Evolutionary conservation across 2,888 invertebrate genomes (phyloP).

Genomic region (Conistra vaccinii): DNA sequence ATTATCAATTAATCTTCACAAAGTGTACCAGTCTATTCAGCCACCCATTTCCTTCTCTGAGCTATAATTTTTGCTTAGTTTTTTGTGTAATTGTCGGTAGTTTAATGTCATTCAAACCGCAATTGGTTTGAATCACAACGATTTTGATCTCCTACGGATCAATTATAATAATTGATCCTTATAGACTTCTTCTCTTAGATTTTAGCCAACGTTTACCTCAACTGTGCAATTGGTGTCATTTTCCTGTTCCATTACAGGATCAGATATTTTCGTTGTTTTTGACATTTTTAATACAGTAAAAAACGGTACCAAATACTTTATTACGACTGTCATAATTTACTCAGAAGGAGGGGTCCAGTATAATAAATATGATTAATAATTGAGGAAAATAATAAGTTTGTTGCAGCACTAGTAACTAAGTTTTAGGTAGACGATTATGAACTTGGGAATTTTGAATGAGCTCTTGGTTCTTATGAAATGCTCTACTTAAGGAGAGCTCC

Average conservation of each 20-base stretch:
- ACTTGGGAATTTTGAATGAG: slow-evolving; percentile 38
- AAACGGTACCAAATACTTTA: background rate
- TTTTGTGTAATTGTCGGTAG: slow-evolving; percentile 36
- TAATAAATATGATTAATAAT: slow-evolving; percentile 12
- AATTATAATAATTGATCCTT: slow-evolving; percentile 21
- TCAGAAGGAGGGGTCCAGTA: background rate
- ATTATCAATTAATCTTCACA: slow-evolving; percentile 19
- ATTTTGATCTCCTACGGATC: slow-evolving; percentile 22
- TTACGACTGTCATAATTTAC: background rate
- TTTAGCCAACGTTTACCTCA: slow-evolving; percentile 6
- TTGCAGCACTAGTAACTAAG: background rate
- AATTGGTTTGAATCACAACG: slow-evolving; percentile 8
- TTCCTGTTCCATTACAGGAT: background rate
- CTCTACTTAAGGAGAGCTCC: slow-evolving; percentile 22
- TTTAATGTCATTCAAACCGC: slow-evolving; percentile 19
- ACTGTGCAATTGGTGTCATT: background rate
- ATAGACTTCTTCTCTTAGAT: too few species aligned
- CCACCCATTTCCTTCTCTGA: slow-evolving; percentile 29
- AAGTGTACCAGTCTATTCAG: slow-evolving; percentile 3
- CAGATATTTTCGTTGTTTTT: background rate
- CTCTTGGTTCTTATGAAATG: slow-evolving; percentile 40
- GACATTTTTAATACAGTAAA: background rate
- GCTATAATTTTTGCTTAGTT: slow-evolving; percentile 1
- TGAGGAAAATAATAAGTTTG: slow-evolving; percentile 29
- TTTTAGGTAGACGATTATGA: slow-evolving; percentile 2